Base-by-base conservation (phyloP, 2,113 vertebrate genomes). In the Paratilapia polleni region DNA sequence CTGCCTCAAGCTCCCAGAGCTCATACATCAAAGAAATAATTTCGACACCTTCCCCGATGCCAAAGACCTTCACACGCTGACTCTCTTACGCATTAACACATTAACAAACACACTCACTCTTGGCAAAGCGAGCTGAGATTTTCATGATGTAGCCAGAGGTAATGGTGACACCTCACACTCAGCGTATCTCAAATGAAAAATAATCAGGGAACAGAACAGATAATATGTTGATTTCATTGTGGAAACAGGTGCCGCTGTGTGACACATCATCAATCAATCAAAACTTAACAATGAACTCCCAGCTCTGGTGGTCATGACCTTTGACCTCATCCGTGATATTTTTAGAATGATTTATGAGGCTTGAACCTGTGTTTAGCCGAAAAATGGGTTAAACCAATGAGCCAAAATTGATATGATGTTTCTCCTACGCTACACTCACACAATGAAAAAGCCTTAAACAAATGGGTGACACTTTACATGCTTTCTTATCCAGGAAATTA, bases 191-290 rank as follows among this genome's bases (percentile, higher is more conserved):
- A 83, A 56, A 60, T 4, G 6, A 28, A 41, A n/a, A 28, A 62
- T 70, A 12, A 85, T 78, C 56, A 24, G 57, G 34, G 56, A 79
- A 77, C 22, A 81, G 28, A 89, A 52, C 47, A 59, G 83, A 84
- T 88, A 63, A 87, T 77, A 63, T 83, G 86, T 52, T 86, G 81
- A 86, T 89, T 83, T 91, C 20, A 19, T 78, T 60, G 38, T 75
- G 68, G 80, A 90, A 93, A 95, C 93, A 94, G 92, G 92, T 94
- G 93, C 78, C 6, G 74, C 38, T 11, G 82, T 6, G 6, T 90
- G 93, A 91, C 94, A 92, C 49, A 0, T 78, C 89, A 94, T 95
- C 90, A 88, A 95, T 95, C 93, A 94, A 83, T 90, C 88, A 85
- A 49, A 91, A 83, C 62, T 82, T 78, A 94, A 93, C 92, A 92